Evolutionary conservation across 2,113 vertebrate species (phyloP).

Genomic region (Lagopus muta): DNA sequence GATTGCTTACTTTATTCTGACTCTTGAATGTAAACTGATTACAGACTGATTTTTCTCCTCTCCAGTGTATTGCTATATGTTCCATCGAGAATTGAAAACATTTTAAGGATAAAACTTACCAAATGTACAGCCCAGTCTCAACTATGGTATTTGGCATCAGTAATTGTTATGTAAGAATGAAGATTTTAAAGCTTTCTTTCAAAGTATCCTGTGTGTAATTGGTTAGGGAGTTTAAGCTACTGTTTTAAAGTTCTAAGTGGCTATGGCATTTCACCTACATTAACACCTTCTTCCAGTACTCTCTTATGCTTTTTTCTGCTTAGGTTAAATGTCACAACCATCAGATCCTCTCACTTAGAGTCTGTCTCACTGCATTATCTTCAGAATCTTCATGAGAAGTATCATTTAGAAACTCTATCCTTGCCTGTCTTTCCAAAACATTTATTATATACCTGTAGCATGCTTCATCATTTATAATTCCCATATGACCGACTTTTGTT

Average conservation of each 20-base stretch:
- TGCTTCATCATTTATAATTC: background rate
- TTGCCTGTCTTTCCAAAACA: background rate
- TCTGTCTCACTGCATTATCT: background rate
- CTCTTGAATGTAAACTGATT: background rate
- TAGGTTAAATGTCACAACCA: background rate
- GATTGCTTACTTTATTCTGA: background rate
- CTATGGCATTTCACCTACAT: background rate
- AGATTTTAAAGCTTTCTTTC: background rate
- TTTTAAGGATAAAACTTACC: background rate
- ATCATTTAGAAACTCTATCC: background rate
- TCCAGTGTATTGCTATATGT: background rate
- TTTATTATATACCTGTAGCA: background rate
- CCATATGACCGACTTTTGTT: background rate
- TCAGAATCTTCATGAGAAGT: background rate
- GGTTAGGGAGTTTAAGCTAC: background rate
- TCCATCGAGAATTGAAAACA: background rate
- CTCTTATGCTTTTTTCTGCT: background rate
- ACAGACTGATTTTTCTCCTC: background rate
- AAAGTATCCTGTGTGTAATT: background rate
- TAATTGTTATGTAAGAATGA: background rate
- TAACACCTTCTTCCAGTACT: background rate
- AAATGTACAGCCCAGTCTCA: fast-evolving
- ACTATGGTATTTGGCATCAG: background rate
- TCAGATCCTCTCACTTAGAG: background rate
- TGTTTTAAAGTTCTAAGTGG: background rate